Conservation (phyloP, 2,113 vertebrate species). For the Boulengeromyrus knoepffleri region DNA sequence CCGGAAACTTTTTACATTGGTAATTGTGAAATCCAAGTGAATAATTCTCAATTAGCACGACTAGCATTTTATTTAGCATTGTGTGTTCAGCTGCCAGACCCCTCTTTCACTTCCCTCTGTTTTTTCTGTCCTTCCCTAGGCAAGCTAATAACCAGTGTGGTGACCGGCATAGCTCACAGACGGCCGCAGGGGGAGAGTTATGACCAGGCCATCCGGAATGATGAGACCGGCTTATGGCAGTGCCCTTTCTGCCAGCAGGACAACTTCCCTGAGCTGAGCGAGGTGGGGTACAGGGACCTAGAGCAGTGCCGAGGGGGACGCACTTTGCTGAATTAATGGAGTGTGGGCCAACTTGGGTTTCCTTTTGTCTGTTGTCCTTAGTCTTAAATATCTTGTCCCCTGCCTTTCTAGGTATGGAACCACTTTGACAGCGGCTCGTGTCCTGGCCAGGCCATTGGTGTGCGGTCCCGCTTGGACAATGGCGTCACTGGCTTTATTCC, state of each 20-base stretch:
- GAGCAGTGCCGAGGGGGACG: not conserved
- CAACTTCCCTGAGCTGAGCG: slow-evolving; percentile 95
- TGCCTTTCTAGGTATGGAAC: slow-evolving; percentile 82
- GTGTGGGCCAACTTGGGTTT: not conserved
- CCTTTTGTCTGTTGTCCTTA: not conserved
- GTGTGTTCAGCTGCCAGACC: not conserved
- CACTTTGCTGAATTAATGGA: not conserved
- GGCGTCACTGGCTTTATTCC: slow-evolving; percentile 95
- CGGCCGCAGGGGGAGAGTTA: slow-evolving; percentile 95
- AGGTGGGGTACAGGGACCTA: slow-evolving; percentile 61
- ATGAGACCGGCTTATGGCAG: slow-evolving; percentile 91
- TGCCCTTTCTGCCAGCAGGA: slow-evolving; percentile 98
- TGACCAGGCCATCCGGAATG: slow-evolving; percentile 93
- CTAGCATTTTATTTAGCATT: not conserved
- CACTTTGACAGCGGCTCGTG: slow-evolving; percentile 98
- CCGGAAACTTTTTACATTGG: slow-evolving; percentile 98
- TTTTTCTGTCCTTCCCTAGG: slow-evolving; percentile 50
- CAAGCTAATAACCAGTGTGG: slow-evolving; percentile 90
- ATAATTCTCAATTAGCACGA: not conserved
- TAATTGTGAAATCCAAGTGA: slow-evolving; percentile 36
- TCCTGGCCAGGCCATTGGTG: slow-evolving; percentile 94
- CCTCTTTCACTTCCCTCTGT: not conserved
- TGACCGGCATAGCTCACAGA: slow-evolving; percentile 92
- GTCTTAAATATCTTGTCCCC: not conserved
- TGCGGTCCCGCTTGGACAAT: slow-evolving; percentile 88